phyloP scores from a whole-genome alignment of 2,888 invertebrate genomes.

The Hesperia comma region DNA sequence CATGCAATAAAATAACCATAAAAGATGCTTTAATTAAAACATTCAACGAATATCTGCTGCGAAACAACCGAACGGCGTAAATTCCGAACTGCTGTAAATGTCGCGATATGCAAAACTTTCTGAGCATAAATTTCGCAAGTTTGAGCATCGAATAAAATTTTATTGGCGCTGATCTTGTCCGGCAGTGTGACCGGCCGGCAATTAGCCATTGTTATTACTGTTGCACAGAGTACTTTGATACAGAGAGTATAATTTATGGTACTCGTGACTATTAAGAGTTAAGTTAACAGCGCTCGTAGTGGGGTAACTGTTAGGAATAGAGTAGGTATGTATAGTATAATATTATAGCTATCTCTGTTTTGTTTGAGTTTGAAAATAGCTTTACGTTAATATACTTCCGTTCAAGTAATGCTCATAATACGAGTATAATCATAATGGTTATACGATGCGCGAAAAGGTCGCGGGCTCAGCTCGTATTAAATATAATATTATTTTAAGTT shows the following conservation, averaged over 20 bases:
- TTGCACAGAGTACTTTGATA: slow-evolving; percentile 38
- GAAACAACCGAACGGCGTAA: slow-evolving; percentile 33
- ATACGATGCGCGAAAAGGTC: no score
- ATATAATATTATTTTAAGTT: no score
- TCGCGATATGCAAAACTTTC: slow-evolving; percentile 39
- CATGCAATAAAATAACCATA: slow-evolving; percentile 9
- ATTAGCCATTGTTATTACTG: slow-evolving; percentile 47
- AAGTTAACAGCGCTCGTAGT: not conserved
- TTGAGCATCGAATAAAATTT: slow-evolving; percentile 49
- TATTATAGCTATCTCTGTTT: no score
- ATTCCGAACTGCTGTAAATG: slow-evolving; percentile 33
- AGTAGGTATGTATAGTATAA: no score
- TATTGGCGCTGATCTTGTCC: slow-evolving; percentile 46
- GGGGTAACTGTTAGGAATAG: not conserved
- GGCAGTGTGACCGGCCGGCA: slow-evolving; percentile 44
- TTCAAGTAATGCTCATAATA: no score
- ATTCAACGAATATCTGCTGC: slow-evolving; percentile 32
- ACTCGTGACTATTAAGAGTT: not conserved
- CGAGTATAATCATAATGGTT: no score
- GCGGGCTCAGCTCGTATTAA: no score
- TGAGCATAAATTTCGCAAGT: slow-evolving; percentile 43
- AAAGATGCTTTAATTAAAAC: slow-evolving; percentile 32
- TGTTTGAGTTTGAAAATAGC: no score
- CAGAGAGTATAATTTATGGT: slow-evolving; percentile 7
- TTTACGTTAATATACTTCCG: no score